Evolutionary conservation across 2,888 invertebrate species (phyloP).

Genomic region (Leptinotarsa rubiginosa): DNA sequence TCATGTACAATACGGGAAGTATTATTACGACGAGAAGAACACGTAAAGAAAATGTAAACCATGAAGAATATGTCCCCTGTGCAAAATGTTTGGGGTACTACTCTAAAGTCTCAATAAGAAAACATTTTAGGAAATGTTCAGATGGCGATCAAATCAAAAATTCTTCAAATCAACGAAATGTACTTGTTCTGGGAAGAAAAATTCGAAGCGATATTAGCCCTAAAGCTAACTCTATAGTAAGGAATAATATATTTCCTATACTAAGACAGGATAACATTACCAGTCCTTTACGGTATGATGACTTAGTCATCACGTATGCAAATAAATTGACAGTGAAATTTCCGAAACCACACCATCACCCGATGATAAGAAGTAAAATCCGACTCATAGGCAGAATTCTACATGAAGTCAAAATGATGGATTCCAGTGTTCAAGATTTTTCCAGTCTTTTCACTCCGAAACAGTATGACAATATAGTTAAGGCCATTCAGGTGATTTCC

Average conservation of each 20-base stretch:
- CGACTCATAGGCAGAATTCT: too few relatives aligned
- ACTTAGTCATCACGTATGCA: background rate
- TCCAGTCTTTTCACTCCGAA: conserved; percentile 14
- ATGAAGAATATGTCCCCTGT: background rate
- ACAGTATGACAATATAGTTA: conserved; percentile 14
- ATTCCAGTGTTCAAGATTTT: conserved; percentile 14
- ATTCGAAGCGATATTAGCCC: conserved; percentile 8
- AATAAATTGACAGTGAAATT: conserved; percentile 19
- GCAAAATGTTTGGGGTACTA: background rate
- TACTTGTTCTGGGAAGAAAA: background rate
- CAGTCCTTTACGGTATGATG: conserved; percentile 16
- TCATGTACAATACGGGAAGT: background rate
- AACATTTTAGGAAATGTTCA: conserved; percentile 1
- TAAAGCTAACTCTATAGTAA: conserved; percentile 12
- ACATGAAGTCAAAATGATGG: background rate
- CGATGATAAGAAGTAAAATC: background rate
- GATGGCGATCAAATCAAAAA: background rate
- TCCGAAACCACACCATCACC: conserved; percentile 2
- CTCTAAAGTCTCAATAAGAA: conserved; percentile 10
- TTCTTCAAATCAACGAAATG: background rate
- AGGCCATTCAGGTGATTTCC: conserved; percentile 20
- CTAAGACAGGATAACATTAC: conserved; percentile 21
- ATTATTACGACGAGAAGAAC: background rate
- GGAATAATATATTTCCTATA: conserved; percentile 22
- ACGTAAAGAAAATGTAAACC: background rate